Base-by-base conservation (phyloP, 2,888 invertebrate species). In the Lasioglossum pauxillum region DNA sequence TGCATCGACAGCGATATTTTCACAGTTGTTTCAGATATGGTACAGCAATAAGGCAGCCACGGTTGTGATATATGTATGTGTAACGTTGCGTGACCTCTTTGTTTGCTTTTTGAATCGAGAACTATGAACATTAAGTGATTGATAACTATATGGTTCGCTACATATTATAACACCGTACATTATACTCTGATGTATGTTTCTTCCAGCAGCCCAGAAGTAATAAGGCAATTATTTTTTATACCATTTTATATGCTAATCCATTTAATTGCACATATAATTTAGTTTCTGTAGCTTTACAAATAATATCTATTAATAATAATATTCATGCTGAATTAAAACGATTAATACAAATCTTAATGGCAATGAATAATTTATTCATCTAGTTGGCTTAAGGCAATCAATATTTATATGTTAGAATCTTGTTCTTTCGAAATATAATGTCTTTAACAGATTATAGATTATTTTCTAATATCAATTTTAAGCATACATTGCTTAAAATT, bases 141-240 rank as follows among this genome's bases (percentile, higher is more conserved):
- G 93, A 93, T 93, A 93, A 93, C 91, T 89, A 85, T 86, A 84
- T 88, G 86, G 82, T 82, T 90, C 80, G 88, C 88, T 89, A 85
- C 91, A 89, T 89, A 88, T 90, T 88, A 64, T 64, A 31, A 31
- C 8, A 89, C 89, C 91, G 84, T 92, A 90, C 85, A 86, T 86
- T 88, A 85, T 7, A 16, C 16, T 87, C 81, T 78, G 84, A 83
- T 75, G 84, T 64, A 75, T 78, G 82, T 75, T 41, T 46, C 75
- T 81, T 78, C 53, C 53, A 16, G 46, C 19, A 19, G 27, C 16
- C 31, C 14, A 16, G 14, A 8, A 8, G 16, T 64, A 64, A 31
- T 10, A 60, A 10, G 5, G 14, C 16, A 27, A 64, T 64, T 64
- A 31, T 27, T 31, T 64, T 64, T 16, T 14, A 12, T 10, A 10